These are phyloP conservation scores for Ptychodera flava DNA, from an alignment of 35 echinoderm and acorn worm species.

Conservation along the genomic window DNA sequence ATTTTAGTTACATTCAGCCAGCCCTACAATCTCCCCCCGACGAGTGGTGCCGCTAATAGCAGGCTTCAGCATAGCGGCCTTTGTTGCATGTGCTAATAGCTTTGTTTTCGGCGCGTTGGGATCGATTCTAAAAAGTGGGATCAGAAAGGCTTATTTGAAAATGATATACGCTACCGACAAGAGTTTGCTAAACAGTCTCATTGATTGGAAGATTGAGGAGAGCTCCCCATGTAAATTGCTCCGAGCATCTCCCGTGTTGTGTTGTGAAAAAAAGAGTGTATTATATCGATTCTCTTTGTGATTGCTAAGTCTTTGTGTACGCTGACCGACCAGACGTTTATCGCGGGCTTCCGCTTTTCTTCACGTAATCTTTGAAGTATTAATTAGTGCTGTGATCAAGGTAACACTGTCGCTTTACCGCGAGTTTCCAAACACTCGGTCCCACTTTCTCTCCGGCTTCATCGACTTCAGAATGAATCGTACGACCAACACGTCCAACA, in stretches of 20 bases:
- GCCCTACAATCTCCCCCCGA: background rate
- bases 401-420: too few species aligned
- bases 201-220: background rate
- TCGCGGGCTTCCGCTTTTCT: background rate
- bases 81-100: background rate
- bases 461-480: too few species aligned
- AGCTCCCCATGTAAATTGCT: background rate
- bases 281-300: background rate
- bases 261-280: background rate
- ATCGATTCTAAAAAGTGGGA: background rate
- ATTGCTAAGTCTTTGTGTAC: background rate
- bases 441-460: too few species aligned
- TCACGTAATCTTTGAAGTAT: background rate
- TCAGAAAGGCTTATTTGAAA: background rate
- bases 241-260: background rate
- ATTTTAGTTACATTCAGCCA: background rate
- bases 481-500: too few species aligned
- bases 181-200: background rate
- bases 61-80: background rate
- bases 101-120: background rate
- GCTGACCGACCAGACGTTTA: background rate
- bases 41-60: background rate
- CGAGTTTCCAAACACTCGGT: too few species aligned
- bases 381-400: background rate
- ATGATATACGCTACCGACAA: background rate